Conservation (phyloP, 2,888 invertebrate species). For the Sipunculus nudus region DNA sequence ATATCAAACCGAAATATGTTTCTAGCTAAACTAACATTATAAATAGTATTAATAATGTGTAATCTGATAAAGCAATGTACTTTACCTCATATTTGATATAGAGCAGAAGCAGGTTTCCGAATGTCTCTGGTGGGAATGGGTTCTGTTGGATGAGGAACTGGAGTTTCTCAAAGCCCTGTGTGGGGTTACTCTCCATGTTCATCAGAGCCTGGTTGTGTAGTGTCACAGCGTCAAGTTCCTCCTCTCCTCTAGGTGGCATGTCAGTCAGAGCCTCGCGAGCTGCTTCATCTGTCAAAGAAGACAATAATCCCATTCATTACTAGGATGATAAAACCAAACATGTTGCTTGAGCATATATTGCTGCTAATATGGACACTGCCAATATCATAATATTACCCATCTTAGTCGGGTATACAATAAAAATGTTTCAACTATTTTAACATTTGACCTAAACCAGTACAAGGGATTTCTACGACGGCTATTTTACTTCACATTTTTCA, state of each 20-base stretch:
- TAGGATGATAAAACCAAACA: not conserved
- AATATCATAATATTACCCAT: not conserved
- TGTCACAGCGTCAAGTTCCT: conserved; percentile 96
- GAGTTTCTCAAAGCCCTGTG: conserved; percentile 92
- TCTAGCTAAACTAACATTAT: no score
- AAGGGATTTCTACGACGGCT: not conserved
- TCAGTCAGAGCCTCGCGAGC: conserved; percentile 73
- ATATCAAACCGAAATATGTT: no score
- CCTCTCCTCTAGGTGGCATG: conserved; percentile 82
- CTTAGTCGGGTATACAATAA: no score
- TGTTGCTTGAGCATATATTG: not conserved
- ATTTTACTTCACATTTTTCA: not conserved
- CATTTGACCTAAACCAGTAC: not conserved
- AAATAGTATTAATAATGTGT: no score
- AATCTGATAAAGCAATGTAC: not conserved
- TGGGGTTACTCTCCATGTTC: conserved; percentile 87
- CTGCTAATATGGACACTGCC: not conserved
- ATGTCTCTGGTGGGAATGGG: conserved; percentile 97
- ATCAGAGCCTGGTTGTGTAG: conserved; percentile 95
- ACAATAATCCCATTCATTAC: no score
- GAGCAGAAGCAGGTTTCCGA: conserved; percentile 90
- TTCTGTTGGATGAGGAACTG: conserved; percentile 94
- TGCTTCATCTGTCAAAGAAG: conserved; percentile 75
- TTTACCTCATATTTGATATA: conserved; percentile 91
- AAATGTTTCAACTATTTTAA: no score